Base-by-base conservation (phyloP, 2,888 invertebrate species). In the Bhutanitis thaidina region DNA sequence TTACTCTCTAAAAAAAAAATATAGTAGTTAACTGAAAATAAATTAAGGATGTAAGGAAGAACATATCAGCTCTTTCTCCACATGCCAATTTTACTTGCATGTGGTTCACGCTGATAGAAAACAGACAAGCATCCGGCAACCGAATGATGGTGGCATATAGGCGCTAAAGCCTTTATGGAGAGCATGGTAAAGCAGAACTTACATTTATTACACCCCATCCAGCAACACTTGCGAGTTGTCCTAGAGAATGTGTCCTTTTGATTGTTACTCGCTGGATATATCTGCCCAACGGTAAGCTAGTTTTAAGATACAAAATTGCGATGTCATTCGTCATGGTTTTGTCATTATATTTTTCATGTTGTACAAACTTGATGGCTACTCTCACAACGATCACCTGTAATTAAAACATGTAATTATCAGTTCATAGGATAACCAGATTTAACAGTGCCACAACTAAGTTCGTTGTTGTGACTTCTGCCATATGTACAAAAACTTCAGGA, bases 161-260 rank as follows among this genome's bases (percentile, higher is more conserved):
- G n/a, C n/a, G n/a, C n/a, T n/a, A n/a, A n/a, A n/a, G n/a, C n/a
- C n/a, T 20, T 20, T 20, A 2, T 20, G 20, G 5, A 3, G 5
- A 20, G 2, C 20, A 20, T 20, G 2, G 5, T 20, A 3, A 20
- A 20, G 20, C 20, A 20, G 20, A 38, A 43, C 49, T 36, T 41
- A 41, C 53, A 30, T 50, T 48, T 13, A 51, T 20, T n/a, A 54
- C 12, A 1, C 54, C 54, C 54, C 54, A 54, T 16, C 54, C 49
- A 3, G 55, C 55, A 9, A 52, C 49, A 32, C 13, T 46, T 7
- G 43, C 41, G 9, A 52, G 2, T 38, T 13, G 38, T 8, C 12
- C 9, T 7, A 15, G 20, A 13, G 30, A 20, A 37, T 49, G 41
- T 10, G 37, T 37, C 20, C 14, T 43, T 34, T 32, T 43, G 10